Evolutionary conservation across 2,888 invertebrate genomes (phyloP), one percentile per base, ranked within the genome.

Genomic region (Scotopteryx bipunctaria): DNA sequence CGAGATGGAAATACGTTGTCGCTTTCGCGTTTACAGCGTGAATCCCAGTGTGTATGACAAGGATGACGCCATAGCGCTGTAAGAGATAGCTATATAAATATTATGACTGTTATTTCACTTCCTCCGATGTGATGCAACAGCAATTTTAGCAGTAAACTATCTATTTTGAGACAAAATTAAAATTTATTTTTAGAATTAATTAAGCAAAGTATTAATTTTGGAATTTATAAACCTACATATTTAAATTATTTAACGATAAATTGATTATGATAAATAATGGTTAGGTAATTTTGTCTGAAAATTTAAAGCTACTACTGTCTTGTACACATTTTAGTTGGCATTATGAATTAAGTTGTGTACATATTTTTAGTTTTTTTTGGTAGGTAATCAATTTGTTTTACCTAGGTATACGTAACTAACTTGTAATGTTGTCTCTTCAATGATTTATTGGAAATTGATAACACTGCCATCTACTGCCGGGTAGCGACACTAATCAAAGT

Each of bases 21-120:
- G 70, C 66, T 23, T 80, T 74, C 72, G 71, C 73, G 60, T 61
- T 66, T 73, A 63, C 69, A 75, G 76, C 65, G 81, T 71, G 63
- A 67, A 69, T 67, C 66, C 65, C 71, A 42, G 59, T 67, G 71
- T 62, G 89, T 72, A 83, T 70, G 85, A 89, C 72, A 74, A 74
- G 75, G 87, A 88, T 73, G 76, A 76, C 72, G 76, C 67, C 74
- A 81, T 75, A 63, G 58, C 61, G 55, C 58, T 60, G 71, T 80
- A 76, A 74, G 85, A 71, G 89, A 86, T 66, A 68, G 84, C 73
- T 83, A 78, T 87, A 85, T 78, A 87, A 88, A 88, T 88, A 89
- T 90, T 90, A 86, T 88, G 89, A 81, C 86, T 86, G 85, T 84
- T 87, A 87, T 86, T 90, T 87, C 86, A 88, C 83, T 90, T 90